These are phyloP conservation scores for Coranthus polyacanthus DNA, from an alignment of 2,797 vertebrate genomes.

Conservation along the genomic window DNA sequence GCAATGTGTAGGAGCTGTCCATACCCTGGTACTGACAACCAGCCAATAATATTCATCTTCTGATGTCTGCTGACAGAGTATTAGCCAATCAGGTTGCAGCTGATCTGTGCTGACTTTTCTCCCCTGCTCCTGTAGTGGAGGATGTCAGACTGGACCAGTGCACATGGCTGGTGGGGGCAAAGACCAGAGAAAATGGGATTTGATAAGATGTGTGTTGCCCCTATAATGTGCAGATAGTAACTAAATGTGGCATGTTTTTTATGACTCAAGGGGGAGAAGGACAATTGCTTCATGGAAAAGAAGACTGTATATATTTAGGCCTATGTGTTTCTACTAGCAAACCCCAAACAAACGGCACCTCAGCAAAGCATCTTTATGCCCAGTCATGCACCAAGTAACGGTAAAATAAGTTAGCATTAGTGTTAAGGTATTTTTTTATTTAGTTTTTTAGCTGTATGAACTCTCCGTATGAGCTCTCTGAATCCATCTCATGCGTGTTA, in stretches of 20 bases:
- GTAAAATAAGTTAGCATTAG: no score
- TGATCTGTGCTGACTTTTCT: constrained; percentile 86
- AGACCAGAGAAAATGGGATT: not conserved
- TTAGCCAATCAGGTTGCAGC: constrained; percentile 88
- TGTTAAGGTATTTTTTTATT: no score
- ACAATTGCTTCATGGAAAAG: not conserved
- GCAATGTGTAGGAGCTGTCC: constrained; percentile 76
- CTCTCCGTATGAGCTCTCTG: no score
- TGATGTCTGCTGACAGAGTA: constrained; percentile 97
- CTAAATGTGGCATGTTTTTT: constrained; percentile 7
- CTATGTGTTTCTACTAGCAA: no score
- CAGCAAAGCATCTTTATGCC: no score
- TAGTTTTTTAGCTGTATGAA: no score
- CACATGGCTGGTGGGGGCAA: constrained; percentile 41
- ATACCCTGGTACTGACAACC: constrained; percentile 76
- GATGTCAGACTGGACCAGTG: constrained; percentile 43
- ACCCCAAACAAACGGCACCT: no score
- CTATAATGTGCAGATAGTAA: not conserved
- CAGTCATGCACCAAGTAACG: no score
- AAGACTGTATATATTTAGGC: not conserved
- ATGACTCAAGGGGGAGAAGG: not conserved
- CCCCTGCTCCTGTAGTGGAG: constrained; percentile 79
- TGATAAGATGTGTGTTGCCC: constrained; percentile 22
- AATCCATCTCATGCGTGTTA: no score
- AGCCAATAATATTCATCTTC: constrained; percentile 91